phyloP scores from a whole-genome alignment of 92 coral and sea anemone species.

The Epizoanthus illoricatus region DNA sequence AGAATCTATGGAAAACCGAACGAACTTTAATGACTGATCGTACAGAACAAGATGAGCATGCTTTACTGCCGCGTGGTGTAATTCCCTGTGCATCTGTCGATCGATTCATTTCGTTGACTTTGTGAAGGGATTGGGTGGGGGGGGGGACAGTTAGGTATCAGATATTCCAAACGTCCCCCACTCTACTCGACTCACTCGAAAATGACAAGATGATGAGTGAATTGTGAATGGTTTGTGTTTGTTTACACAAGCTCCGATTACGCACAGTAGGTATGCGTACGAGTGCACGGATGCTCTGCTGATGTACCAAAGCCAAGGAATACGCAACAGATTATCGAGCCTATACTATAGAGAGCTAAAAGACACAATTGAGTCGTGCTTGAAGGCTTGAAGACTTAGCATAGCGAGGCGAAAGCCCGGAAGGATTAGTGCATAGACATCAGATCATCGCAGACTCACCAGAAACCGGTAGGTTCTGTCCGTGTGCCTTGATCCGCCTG shows the following conservation, averaged over 20 bases:
- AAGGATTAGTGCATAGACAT: no score
- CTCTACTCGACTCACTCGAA: slow-evolving; percentile 3
- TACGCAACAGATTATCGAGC: slow-evolving; percentile 2
- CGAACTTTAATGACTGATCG: no score
- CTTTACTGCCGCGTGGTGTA: no score
- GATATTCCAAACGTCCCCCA: not conserved
- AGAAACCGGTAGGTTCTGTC: no score
- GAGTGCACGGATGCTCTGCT: not conserved
- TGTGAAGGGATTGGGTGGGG: no score
- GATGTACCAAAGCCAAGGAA: not conserved
- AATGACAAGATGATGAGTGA: not conserved
- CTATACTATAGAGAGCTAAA: not conserved
- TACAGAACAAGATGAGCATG: no score
- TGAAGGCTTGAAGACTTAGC: not conserved
- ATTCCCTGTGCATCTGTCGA: no score
- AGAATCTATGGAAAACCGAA: no score
- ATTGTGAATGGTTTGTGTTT: slow-evolving; percentile 18
- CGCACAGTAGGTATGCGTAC: slow-evolving; percentile 18
- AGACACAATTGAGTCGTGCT: not conserved
- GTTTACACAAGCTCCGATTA: slow-evolving; percentile 36
- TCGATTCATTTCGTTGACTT: no score
- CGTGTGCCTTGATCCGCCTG: no score
- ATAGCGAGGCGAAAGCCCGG: no score
- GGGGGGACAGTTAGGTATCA: no score
- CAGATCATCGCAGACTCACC: not conserved